These are phyloP conservation scores for Pterois miles DNA, from an alignment of 2,797 vertebrate species.

Conservation along the genomic window DNA sequence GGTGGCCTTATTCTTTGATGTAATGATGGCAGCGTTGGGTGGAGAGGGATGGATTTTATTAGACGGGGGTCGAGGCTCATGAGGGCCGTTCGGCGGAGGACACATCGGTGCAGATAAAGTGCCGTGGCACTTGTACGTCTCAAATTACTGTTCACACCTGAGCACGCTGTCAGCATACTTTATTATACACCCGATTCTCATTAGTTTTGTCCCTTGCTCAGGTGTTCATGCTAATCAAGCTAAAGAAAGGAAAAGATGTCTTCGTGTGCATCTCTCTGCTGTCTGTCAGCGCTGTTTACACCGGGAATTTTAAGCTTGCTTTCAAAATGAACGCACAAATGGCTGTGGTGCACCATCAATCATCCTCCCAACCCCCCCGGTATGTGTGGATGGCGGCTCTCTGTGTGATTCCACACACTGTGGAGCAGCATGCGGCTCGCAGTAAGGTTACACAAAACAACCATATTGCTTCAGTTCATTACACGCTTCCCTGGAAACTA, in stretches of 20 bases:
- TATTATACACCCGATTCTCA: not conserved
- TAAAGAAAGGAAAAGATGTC: constrained; percentile 1
- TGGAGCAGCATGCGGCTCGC: constrained; percentile 37
- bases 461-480: constrained; percentile 80
- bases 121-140: constrained; percentile 1
- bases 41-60: constrained; percentile 52
- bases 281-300: constrained; percentile 54
- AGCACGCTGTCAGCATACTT: not conserved
- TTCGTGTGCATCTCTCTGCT: not conserved
- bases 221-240: constrained; percentile 41
- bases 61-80: constrained; percentile 49
- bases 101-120: constrained; percentile 36
- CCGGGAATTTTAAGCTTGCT: constrained; percentile 50
- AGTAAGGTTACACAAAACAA: constrained; percentile 72
- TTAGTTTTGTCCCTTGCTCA: constrained; percentile 15
- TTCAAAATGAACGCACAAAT: constrained; percentile 60
- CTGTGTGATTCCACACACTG: constrained; percentile 52
- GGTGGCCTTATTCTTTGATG: constrained; percentile 64
- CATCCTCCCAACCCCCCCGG: constrained; percentile 40
- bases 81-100: constrained; percentile 42
- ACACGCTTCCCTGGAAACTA: constrained; percentile 80
- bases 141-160: constrained; percentile 29
- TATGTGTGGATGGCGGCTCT: constrained; percentile 56
- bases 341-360: constrained; percentile 57
- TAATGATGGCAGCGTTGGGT: constrained; percentile 41